Evolutionary conservation across 2,797 vertebrate species (phyloP).

Genomic region (Tokudaia tokunoshimensis): DNA sequence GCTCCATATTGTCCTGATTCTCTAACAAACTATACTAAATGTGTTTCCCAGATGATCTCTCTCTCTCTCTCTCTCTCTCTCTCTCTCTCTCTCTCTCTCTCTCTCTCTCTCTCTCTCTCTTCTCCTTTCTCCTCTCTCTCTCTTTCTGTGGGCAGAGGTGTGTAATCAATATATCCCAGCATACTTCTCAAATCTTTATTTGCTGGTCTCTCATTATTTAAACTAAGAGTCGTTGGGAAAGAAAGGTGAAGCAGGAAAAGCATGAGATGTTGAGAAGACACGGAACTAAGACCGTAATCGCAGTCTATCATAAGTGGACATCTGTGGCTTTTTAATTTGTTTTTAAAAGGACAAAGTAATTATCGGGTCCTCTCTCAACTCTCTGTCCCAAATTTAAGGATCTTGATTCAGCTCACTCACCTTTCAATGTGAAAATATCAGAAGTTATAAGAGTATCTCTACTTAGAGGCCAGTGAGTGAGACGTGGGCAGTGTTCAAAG

Average conservation of each 20-base stretch:
- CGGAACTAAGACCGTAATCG: not conserved
- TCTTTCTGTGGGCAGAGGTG: not conserved
- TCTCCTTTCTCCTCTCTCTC: not conserved
- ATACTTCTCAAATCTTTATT: not conserved
- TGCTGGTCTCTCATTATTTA: not conserved
- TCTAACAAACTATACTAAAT: not conserved
- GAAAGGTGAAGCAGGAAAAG: not conserved
- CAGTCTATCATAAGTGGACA: not conserved
- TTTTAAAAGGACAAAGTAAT: not conserved
- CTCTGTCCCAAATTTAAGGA: constrained; percentile 20
- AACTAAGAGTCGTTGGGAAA: not conserved
- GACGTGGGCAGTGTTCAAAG: not conserved
- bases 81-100: too few species aligned
- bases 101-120: too few species aligned
- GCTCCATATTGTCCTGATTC: not conserved
- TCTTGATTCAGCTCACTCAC: not conserved
- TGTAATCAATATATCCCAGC: not conserved
- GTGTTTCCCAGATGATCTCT: not conserved
- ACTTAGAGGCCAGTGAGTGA: not conserved
- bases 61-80: not conserved
- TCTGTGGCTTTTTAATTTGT: not conserved
- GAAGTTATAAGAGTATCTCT: not conserved
- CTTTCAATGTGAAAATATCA: not conserved
- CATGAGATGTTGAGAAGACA: not conserved
- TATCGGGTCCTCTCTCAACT: not conserved